Evolutionary conservation across 1,140 invertebrate genomes (phyloP).

Genomic region (Bombus turneri): DNA sequence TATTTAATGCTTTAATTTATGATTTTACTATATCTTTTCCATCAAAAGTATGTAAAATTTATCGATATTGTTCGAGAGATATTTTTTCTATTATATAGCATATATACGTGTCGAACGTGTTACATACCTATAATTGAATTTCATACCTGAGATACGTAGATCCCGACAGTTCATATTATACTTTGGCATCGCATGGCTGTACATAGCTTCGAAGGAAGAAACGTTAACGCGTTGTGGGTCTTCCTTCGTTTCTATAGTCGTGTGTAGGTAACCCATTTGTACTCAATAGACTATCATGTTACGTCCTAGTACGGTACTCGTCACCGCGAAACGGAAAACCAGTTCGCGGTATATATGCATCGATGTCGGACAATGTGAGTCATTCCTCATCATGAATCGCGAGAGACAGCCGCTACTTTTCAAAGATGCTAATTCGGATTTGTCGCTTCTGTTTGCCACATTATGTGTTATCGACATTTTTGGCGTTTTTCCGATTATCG

Average conservation of each 20-base stretch:
- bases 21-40: background rate
- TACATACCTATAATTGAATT: slow-evolving; percentile 9
- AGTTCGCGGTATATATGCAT: slow-evolving; percentile 60
- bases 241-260: slow-evolving; percentile 57
- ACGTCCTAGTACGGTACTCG: slow-evolving; percentile 50
- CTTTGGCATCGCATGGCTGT: background rate
- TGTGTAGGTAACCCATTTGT: slow-evolving; percentile 50
- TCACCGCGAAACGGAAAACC: slow-evolving; percentile 63
- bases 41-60: background rate
- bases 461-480: slow-evolving; percentile 91
- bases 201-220: background rate
- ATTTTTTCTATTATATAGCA: background rate
- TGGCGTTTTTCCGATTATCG: slow-evolving; percentile 90
- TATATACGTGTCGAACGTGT: background rate
- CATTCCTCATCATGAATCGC: slow-evolving; percentile 66
- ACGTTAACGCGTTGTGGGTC: slow-evolving; percentile 62
- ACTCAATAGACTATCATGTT: slow-evolving; percentile 76
- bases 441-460: slow-evolving; percentile 87
- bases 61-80: background rate
- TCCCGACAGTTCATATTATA: background rate
- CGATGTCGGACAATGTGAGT: slow-evolving; percentile 17
- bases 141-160: background rate
- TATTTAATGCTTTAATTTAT: background rate
- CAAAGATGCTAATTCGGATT: slow-evolving; percentile 75
- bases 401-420: slow-evolving; percentile 70